phyloP scores from a whole-genome alignment of 2,113 vertebrate species.

The Equus quagga region DNA sequence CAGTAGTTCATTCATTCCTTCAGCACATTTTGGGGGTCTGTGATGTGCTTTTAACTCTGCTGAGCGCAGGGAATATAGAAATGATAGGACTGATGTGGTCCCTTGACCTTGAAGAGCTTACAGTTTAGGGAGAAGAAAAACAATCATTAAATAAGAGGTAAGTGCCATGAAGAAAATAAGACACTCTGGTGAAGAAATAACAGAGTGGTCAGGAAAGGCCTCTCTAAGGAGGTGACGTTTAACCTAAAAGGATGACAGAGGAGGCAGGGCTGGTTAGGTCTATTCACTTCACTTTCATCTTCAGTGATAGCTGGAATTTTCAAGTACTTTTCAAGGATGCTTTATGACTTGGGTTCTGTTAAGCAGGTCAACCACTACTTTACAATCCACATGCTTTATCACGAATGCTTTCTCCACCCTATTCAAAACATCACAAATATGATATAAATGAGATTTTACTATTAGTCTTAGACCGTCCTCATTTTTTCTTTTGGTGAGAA shows the following conservation, averaged over 20 bases:
- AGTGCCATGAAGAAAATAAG: neutral
- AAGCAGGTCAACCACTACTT: neutral
- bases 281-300: neutral
- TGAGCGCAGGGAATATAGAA: neutral
- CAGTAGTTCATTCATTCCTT: neutral
- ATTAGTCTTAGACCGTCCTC: neutral
- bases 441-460: neutral
- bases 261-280: neutral
- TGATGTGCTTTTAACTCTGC: neutral
- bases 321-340: conserved; percentile 21
- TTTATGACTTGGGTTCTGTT: neutral
- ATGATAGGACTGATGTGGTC: neutral
- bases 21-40: neutral
- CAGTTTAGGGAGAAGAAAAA: neutral
- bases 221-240: neutral
- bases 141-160: neutral
- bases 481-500: neutral
- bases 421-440: neutral
- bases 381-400: neutral
- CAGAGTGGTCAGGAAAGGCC: neutral
- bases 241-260: neutral
- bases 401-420: neutral
- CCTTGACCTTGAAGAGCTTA: neutral
- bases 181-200: neutral
- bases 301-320: neutral